Conservation (phyloP, 2,888 invertebrate genomes). For the Geotrupes spiniger region DNA sequence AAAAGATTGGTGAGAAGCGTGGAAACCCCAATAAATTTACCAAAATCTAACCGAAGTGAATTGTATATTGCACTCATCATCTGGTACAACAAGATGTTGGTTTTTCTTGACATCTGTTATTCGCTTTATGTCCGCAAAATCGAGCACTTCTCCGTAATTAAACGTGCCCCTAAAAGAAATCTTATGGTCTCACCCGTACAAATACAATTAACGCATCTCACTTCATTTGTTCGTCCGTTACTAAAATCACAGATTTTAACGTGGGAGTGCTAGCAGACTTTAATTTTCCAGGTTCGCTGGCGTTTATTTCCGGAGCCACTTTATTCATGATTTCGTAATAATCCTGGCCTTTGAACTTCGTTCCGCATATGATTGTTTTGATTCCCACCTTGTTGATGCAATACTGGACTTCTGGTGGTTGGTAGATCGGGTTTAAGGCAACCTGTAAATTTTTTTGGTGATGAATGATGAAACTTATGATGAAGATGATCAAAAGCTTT, state of each 20-base stretch:
- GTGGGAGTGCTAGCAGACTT: conserved; percentile 47
- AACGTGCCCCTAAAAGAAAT: conserved; percentile 49
- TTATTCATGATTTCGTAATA: conserved; percentile 64
- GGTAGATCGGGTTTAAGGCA: conserved; percentile 74
- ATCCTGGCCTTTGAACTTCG: conserved; percentile 61
- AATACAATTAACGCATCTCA: conserved; percentile 44
- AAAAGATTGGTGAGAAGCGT: too few species aligned
- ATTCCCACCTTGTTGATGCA: conserved; percentile 69
- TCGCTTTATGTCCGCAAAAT: conserved; percentile 37
- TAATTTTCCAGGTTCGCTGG: conserved; percentile 51
- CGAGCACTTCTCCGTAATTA: conserved; percentile 47
- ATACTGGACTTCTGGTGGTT: conserved; percentile 66
- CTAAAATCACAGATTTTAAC: conserved; percentile 58
- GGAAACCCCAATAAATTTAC: too few species aligned
- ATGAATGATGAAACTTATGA: too few species aligned
- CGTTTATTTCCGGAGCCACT: conserved; percentile 59
- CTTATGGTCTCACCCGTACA: too few species aligned
- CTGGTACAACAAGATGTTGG: conserved; percentile 60
- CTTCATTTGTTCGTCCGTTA: conserved; percentile 54
- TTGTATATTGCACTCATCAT: conserved; percentile 71
- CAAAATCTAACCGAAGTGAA: conserved; percentile 67
- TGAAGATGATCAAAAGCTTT: too few species aligned
- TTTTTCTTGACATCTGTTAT: conserved; percentile 40
- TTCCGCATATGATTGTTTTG: conserved; percentile 64
- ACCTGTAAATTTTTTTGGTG: too few species aligned